Base-by-base conservation (phyloP, 2,113 vertebrate genomes). In the Poeciliopsis turrubarensis region DNA sequence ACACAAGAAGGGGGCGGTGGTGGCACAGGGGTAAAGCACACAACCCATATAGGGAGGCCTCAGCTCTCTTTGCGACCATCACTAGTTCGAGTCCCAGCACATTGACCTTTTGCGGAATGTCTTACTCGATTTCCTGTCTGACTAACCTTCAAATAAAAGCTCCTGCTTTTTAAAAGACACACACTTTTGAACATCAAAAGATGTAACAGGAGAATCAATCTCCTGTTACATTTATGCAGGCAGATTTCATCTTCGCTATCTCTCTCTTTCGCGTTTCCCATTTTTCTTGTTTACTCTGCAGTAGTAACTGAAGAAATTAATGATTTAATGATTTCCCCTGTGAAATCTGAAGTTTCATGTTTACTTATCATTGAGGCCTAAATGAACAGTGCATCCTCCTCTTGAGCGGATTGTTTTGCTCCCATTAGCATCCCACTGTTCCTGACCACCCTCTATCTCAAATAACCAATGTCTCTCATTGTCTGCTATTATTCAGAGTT, bases 211-310 rank as follows among this genome's bases (percentile, higher is more conserved):
- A 31, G 7, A 32, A 7, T 68, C 84, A 85, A 80, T 83, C 79
- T 27, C 51, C 0, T 27, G 81, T 68, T 89, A 80, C 80, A 79
- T 68, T 73, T 80, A 82, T 78, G 79, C 11, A 19, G 30, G 8
- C 7, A 19, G 62, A 60, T 31, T 32, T 27, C 51, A 27, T 26
- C 80, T 80, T 75, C 19, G 26, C 64, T 2, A 19, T 77, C 68
- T 63, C 17, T 47, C 11, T 47, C 11, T 54, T 29, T 44, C 44
- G n/a, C 79, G 54, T n/a, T 1, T 30, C 74, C 61, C 19, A 25
- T 67, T 65, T 15, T 32, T 73, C 68, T 44, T 30, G 62, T 54
- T 60, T 57, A 5, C 65, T 63, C 30, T 57, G 47, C 1, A 17
- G 47, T 29, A 13, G 67, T 32, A 32, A 12, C 32, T 37, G 32